Evolutionary conservation across 2,888 invertebrate species (phyloP), one percentile per base, ranked within the genome.

Genomic region (Ashinkailepas kermadecensis): DNA sequence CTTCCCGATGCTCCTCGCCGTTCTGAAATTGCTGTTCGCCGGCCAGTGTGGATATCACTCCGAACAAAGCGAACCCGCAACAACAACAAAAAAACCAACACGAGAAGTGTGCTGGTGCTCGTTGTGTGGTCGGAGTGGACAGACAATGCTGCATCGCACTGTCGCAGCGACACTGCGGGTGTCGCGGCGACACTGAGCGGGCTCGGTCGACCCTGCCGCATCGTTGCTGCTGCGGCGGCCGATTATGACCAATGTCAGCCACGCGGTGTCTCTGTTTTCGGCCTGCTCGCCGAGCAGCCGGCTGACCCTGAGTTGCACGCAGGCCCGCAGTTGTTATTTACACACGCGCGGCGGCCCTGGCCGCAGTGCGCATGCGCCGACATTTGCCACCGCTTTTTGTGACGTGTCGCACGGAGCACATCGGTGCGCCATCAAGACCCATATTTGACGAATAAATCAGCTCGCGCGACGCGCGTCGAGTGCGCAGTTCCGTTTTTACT

Each of bases 401-500:
- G n/a, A 67, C 25, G 74, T 54, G 59, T 59, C 59, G 15, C 59
- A 7, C 59, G 59, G 11, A 11, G 59, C 59, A 15, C 59, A 15
- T 59, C 23, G 54, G 54, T 2, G 9, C 39, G 74, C 74, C 74
- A 67, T 25, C 67, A 25, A 3, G 13, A 23, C 67, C 67, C 25
- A 67, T 67, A 67, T 67, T 67, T 67, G 67, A 67, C 25, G 67
- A 25, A 67, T 67, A 67, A 67, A 67, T 67, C 67, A 67, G 25
- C 13, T 39, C 25, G 25, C 11, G 13, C n/a, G 67, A 25, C 67
- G 67, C 4, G 11, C 67, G 25, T 25, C 13, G n/a, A 67, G 25
- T 25, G 3, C 6, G 9, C 25, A 13, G 11, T n/a, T 4, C 2
- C 67, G 25, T 74, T 74, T 54, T 54, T 74, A 23, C 74, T 7